Evolutionary conservation across 1,140 invertebrate species (phyloP).

Genomic region (Bombus haemorrhoidalis): DNA sequence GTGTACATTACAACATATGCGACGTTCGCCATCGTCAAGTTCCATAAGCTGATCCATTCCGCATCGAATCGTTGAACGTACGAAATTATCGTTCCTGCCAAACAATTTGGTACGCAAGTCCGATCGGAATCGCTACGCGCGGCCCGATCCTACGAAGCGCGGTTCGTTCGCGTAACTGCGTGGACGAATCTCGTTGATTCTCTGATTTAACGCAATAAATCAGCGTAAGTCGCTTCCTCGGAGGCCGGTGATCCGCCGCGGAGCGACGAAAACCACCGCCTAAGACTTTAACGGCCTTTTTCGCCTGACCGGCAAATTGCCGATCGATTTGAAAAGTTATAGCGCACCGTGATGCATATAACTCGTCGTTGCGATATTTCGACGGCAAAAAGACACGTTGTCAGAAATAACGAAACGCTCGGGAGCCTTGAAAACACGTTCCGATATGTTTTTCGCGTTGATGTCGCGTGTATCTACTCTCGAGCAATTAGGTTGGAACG

Average conservation of each 20-base stretch:
- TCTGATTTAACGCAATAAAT: constrained; percentile 21
- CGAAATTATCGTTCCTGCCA: constrained; percentile 42
- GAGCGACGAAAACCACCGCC: not conserved
- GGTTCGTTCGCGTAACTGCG: not conserved
- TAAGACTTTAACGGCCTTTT: not conserved
- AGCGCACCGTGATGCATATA: not conserved
- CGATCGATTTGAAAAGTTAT: constrained; percentile 1
- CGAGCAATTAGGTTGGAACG: not conserved
- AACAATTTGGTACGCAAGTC: constrained; percentile 22
- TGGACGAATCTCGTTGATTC: not conserved
- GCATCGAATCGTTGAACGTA: constrained; percentile 29
- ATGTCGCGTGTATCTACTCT: not conserved
- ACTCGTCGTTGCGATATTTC: not conserved
- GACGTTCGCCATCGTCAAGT: constrained; percentile 15
- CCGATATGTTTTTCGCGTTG: not conserved
- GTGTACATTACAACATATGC: not conserved
- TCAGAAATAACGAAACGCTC: not conserved
- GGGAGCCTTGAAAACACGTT: not conserved
- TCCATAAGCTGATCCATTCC: constrained; percentile 8
- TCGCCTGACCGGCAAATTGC: not conserved
- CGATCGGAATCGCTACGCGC: not conserved
- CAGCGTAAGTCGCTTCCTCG: not conserved
- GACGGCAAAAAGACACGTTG: not conserved
- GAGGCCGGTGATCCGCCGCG: no score
- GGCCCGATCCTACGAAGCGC: not conserved